These are phyloP conservation scores for Sebastiscus albofasciatus DNA, from an alignment of 2,797 vertebrate species.

Conservation along the genomic window DNA sequence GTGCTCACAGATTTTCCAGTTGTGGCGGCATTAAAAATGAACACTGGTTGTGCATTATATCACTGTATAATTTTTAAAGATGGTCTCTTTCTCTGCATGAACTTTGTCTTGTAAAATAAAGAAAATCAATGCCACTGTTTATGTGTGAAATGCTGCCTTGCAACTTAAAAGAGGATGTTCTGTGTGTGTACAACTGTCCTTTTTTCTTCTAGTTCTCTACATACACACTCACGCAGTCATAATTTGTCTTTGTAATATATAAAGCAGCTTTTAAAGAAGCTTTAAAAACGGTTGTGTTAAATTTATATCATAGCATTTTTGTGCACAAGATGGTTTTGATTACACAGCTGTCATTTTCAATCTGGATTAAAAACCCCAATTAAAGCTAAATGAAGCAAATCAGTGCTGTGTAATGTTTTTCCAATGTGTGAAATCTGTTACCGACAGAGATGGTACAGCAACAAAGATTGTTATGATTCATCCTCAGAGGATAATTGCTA, in stretches of 20 bases:
- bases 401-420: conserved; percentile 50
- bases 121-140: neutral
- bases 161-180: neutral
- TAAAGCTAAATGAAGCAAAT: conserved; percentile 61
- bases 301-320: conserved; percentile 7
- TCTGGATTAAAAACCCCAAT: conserved; percentile 46
- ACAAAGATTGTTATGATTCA: conserved; percentile 45
- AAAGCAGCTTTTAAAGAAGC: neutral
- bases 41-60: neutral
- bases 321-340: conserved; percentile 44
- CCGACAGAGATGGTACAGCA: conserved; percentile 5
- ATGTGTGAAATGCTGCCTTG: neutral
- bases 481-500: conserved; percentile 37
- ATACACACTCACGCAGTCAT: neutral
- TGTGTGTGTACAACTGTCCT: neutral
- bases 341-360: conserved; percentile 47
- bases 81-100: neutral
- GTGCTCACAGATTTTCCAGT: neutral
- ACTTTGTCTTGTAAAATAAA: neutral
- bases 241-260: neutral
- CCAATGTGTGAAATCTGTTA: conserved; percentile 53
- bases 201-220: neutral
- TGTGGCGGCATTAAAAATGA: neutral
- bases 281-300: neutral
- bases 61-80: neutral